Percentiles rank a stretch among this genome's conserved stretches.
phyloP scores from a whole-genome alignment of 2,113 vertebrate species.

The Laticauda colubrina region DNA sequence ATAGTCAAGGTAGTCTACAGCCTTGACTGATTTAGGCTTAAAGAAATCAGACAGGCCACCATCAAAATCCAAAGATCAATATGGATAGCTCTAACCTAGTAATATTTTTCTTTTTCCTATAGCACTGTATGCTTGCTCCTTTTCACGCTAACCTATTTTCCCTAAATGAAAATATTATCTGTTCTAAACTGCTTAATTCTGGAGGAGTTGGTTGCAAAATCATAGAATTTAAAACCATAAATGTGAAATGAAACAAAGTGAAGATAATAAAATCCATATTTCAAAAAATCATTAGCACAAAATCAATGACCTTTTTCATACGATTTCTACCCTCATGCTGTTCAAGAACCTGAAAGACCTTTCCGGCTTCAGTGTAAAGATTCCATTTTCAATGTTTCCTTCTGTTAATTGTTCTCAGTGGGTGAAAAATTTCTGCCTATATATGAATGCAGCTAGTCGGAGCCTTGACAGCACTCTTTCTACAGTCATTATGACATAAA shows the following conservation, averaged over 20 bases:
- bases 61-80: conserved; percentile 13
- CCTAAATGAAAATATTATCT: not conserved
- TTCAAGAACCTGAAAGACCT: conserved; percentile 35
- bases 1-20: conserved; percentile 20
- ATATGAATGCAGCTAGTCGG: conserved; percentile 4
- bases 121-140: not conserved
- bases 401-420: conserved; percentile 46
- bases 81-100: not conserved
- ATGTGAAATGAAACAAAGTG: conserved; percentile 55
- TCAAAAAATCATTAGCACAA: conserved; percentile 54
- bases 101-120: conserved; percentile 30
- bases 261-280: conserved; percentile 47
- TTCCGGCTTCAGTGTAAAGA: conserved; percentile 39
- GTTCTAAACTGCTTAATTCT: conserved; percentile 32
- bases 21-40: not conserved
- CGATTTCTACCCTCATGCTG: conserved; percentile 39
- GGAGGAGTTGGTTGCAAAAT: conserved; percentile 49
- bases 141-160: conserved; percentile 25
- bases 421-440: conserved; percentile 19
- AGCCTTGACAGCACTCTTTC: not conserved
- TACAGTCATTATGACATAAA: conserved; percentile 1
- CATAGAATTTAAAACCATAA: conserved; percentile 47
- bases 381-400: conserved; percentile 33
- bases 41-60: not conserved
- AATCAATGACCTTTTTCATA: conserved; percentile 57